These are phyloP conservation scores for Xylota sylvarum DNA, from an alignment of 2,888 invertebrate species.

Conservation along the genomic window DNA sequence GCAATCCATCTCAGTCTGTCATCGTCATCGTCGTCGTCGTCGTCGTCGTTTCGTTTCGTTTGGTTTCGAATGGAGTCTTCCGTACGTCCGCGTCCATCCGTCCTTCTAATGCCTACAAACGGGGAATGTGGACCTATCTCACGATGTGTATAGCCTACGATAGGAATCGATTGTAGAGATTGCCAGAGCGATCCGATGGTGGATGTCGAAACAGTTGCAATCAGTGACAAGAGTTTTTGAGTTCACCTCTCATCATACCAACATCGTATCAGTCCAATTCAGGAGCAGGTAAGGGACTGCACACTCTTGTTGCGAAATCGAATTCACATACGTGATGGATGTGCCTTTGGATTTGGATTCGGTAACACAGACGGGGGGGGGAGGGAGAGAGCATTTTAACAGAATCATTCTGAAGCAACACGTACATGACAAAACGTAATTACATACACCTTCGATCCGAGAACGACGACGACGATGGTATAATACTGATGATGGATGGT, in stretches of 20 bases:
- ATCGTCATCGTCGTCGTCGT: constrained; percentile 27
- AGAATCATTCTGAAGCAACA: constrained; percentile 63
- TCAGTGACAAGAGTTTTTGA: constrained; percentile 71
- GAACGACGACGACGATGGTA: constrained; percentile 19
- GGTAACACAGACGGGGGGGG: constrained; percentile 17
- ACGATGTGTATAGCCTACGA: constrained; percentile 56
- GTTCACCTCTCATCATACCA: constrained; percentile 24
- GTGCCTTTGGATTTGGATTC: constrained; percentile 30
- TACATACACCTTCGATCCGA: constrained; percentile 66
- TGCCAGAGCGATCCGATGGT: background rate
- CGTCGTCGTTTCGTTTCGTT: constrained; percentile 3
- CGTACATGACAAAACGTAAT: constrained; percentile 72
- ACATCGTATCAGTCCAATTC: constrained; percentile 34
- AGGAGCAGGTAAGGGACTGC: constrained; percentile 47
- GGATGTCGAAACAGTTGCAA: constrained; percentile 73
- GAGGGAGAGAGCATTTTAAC: constrained; percentile 47
- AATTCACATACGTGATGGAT: constrained; percentile 74
- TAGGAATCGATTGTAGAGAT: constrained; percentile 62
- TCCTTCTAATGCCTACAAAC: constrained; percentile 38
- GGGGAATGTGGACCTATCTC: constrained; percentile 30
- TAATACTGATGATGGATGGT: constrained; percentile 16
- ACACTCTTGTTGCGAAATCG: constrained; percentile 64
- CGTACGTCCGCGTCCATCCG: constrained; percentile 29
- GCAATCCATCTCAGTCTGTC: constrained; percentile 62
- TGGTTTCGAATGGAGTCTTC: constrained; percentile 28